phyloP scores from a whole-genome alignment of 2,888 invertebrate genomes.

The Hofmannophila pseudospretella region DNA sequence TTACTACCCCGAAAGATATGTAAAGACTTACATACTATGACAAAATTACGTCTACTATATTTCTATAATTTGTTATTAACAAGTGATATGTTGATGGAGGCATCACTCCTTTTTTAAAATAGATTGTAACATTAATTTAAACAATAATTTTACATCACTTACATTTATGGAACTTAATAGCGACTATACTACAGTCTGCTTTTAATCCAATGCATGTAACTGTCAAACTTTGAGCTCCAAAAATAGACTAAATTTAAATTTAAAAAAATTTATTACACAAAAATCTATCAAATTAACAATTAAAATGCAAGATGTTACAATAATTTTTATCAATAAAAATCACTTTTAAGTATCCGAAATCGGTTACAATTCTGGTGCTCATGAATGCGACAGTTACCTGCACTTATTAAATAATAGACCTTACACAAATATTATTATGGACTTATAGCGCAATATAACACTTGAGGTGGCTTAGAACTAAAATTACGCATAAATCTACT shows the following conservation, averaged over 20 bases:
- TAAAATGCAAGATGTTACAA: too few relatives aligned
- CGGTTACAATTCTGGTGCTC: too few relatives aligned
- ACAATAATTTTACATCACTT: slow-evolving; percentile 51
- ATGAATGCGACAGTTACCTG: too few relatives aligned
- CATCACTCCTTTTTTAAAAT: slow-evolving; percentile 64
- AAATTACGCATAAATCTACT: slow-evolving; percentile 45
- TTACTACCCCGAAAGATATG: slow-evolving; percentile 59
- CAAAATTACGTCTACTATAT: slow-evolving; percentile 63
- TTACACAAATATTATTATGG: slow-evolving; percentile 34
- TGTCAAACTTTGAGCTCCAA: too few relatives aligned
- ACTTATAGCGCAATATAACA: slow-evolving; percentile 60
- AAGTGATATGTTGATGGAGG: slow-evolving; percentile 76
- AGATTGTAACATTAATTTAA: slow-evolving; percentile 56
- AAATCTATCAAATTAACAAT: too few relatives aligned
- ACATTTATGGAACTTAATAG: slow-evolving; percentile 46
- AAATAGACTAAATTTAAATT: too few relatives aligned
- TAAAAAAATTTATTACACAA: too few relatives aligned
- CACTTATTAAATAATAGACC: too few relatives aligned
- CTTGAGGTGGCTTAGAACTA: slow-evolving; percentile 69
- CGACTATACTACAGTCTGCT: slow-evolving; percentile 40
- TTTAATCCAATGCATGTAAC: too few relatives aligned
- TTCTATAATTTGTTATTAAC: slow-evolving; percentile 73
- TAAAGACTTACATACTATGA: slow-evolving; percentile 59
- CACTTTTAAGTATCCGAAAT: too few relatives aligned
- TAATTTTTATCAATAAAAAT: too few relatives aligned